Percentiles rank a stretch among this genome's conserved stretches.
Conservation (phyloP, 2,888 invertebrate genomes). For the Idaea biselata region DNA sequence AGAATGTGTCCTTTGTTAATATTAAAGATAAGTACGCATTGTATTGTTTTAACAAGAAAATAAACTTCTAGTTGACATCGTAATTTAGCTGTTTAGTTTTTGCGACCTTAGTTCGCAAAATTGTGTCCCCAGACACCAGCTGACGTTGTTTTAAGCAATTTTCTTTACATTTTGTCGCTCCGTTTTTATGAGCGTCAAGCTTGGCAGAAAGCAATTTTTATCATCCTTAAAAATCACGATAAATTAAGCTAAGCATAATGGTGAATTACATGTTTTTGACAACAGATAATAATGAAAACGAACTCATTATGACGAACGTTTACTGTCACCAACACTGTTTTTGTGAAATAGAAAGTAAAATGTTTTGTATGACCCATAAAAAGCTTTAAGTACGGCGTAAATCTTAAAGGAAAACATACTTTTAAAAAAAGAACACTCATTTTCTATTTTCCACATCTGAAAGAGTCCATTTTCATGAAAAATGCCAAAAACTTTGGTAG, state of each 20-base stretch:
- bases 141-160: conserved; percentile 50
- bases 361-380: not conserved
- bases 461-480: conserved; percentile 19
- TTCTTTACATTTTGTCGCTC: conserved; percentile 45
- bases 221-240: conserved; percentile 19
- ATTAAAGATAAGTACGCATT: conserved; percentile 18
- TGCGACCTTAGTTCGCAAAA: conserved; percentile 38
- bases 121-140: conserved; percentile 36
- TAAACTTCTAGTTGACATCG: conserved; percentile 18
- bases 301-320: not conserved
- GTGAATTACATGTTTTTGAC: conserved; percentile 13
- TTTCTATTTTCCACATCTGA: not conserved
- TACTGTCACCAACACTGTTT: not conserved
- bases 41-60: conserved; percentile 1
- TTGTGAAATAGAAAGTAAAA: not conserved
- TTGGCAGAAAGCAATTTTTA: conserved; percentile 36
- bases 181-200: conserved; percentile 36
- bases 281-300: conserved; percentile 3
- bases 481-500: conserved; percentile 21
- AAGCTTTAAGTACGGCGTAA: not conserved
- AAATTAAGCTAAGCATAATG: conserved; percentile 16
- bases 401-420: not conserved
- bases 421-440: not conserved
- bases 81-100: conserved; percentile 42
- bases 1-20: not conserved